Conservation (phyloP, 2,888 invertebrate species). For the Agrochola lychnidis region DNA sequence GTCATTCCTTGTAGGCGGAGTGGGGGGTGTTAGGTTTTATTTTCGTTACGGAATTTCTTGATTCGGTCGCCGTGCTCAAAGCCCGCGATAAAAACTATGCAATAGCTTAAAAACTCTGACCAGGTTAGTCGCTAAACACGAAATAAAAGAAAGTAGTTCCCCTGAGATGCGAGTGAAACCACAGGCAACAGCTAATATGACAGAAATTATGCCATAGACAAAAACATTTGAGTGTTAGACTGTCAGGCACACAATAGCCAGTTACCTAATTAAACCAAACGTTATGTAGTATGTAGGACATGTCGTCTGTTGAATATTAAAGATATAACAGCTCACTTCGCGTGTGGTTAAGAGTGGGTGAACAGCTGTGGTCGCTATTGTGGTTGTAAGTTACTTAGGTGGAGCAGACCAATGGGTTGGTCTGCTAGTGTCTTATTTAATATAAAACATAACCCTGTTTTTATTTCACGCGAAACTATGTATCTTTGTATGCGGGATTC, state of each 20-base stretch:
- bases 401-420: background rate
- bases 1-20: no score
- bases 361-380: conserved; percentile 20
- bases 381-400: background rate
- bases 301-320: conserved; percentile 43
- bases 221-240: background rate
- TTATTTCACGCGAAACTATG: background rate
- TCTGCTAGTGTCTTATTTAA: background rate
- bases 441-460: background rate
- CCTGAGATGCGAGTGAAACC: no score
- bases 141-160: no score
- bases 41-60: no score
- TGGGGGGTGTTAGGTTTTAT: no score
- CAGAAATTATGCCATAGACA: no score
- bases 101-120: no score
- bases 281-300: conserved; percentile 44
- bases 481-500: no score
- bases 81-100: no score
- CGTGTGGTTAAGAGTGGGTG: conserved; percentile 7
- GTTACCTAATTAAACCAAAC: conserved; percentile 46
- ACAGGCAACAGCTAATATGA: no score
- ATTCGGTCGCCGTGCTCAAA: no score
- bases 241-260: conserved; percentile 29
- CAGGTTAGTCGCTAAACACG: no score
- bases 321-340: conserved; percentile 35